A percentile compares a stretch with the other conserved stretches of the same genome.
Conservation (phyloP, 2,797 vertebrate genomes). For the Cirrhinus molitorella region DNA sequence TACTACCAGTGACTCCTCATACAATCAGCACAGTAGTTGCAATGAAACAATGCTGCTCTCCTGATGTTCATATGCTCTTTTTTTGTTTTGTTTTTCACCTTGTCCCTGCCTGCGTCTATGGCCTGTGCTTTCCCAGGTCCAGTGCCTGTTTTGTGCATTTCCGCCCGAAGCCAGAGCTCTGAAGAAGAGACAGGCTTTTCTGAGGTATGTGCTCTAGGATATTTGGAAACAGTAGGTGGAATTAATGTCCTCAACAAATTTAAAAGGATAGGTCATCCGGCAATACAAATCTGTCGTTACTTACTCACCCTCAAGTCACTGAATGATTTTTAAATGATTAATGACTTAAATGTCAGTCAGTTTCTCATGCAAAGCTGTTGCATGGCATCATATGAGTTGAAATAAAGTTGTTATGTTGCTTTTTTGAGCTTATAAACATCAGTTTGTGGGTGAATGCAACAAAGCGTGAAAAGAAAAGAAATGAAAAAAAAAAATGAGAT, state of each 20-base stretch:
- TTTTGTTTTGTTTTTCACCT: neutral
- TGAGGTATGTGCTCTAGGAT: conserved; percentile 13
- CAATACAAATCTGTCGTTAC: neutral
- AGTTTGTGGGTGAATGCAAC: too few relatives aligned
- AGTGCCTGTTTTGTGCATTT: conserved; percentile 25
- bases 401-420: neutral
- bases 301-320: conserved; percentile 8
- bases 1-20: neutral
- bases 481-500: too few relatives aligned
- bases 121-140: conserved; percentile 37
- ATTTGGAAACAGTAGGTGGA: neutral
- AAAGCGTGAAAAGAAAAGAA: too few relatives aligned
- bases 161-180: neutral
- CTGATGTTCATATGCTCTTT: neutral
- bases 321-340: conserved; percentile 1
- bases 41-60: neutral
- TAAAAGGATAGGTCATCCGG: neutral
- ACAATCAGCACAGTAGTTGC: neutral
- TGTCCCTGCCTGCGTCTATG: neutral
- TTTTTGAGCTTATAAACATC: neutral
- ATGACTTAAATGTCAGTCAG: neutral
- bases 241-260: neutral
- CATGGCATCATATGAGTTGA: neutral
- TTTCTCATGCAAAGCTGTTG: neutral
- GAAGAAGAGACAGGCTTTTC: conserved; percentile 2